Base-by-base conservation (phyloP, 1,140 invertebrate species). In the Lethocerus indicus region DNA sequence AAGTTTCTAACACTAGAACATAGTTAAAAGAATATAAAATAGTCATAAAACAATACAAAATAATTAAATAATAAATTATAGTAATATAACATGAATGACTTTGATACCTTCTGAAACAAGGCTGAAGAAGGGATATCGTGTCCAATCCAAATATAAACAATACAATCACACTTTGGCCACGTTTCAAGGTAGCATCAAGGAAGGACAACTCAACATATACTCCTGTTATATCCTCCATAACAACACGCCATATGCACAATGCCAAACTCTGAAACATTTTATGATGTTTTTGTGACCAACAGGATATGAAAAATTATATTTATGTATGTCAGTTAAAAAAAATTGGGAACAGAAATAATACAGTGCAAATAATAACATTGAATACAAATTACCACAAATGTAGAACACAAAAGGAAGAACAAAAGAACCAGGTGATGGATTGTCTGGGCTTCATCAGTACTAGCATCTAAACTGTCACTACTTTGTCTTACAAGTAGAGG, bases 171-270 rank as follows among this genome's bases (percentile, higher is more conserved):
- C 82, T 84, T 67, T 94, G 89, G 1, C 90, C 89, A 65, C 87
- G 88, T 60, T 84, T 87, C 0, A 92, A 70, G 28, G 85, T 81
- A 16, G 83, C 79, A 64, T 95, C 88, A 24, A 97, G 65, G 64
- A 93, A 95, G 55, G 87, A 78, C 20, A 96, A 66, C 67, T 94
- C 89, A 0, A 93, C 73, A 63, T 89, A 93, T 52, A 94, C 83
- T 1, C 89, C 91, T 40, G 81, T 81, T 60, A 85, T 75, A 58
- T 85, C 75, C 61, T 89, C 85, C 69, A 81, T 47, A 51, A 94
- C 73, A 49, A 94, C 63, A 13, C 80, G 84, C 79, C 89, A 92
- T 14, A 87, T 72, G 26, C 81, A 88, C 47, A 93, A 73, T 0
- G 86, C 80, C 50, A 94, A 67, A 24, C 83, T 86, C 83, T 88